phyloP scores from a whole-genome alignment of 2,797 vertebrate species.

The Protonibea diacanthus region DNA sequence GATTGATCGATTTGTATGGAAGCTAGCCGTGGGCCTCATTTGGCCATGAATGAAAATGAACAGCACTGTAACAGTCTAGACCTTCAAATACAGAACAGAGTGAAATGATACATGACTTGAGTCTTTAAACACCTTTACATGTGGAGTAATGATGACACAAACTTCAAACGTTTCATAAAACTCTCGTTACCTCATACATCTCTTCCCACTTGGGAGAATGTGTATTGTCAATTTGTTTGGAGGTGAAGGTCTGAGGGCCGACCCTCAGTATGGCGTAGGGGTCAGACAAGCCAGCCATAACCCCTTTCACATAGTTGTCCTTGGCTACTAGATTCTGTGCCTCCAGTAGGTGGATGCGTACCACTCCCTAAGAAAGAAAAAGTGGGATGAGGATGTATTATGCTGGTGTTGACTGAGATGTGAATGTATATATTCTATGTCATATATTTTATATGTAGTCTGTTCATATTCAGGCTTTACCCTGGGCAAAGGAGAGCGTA shows the following conservation, averaged over 20 bases:
- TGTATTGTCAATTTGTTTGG: slow-evolving; percentile 89
- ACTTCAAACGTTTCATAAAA: not conserved
- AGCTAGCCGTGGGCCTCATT: slow-evolving; percentile 4
- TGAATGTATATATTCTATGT: not conserved
- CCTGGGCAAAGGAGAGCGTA: slow-evolving; percentile 93
- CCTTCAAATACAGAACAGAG: slow-evolving; percentile 23
- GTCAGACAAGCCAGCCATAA: slow-evolving; percentile 93
- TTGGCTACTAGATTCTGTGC: slow-evolving; percentile 88
- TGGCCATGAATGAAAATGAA: slow-evolving; percentile 50
- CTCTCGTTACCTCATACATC: slow-evolving; percentile 90
- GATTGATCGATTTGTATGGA: slow-evolving; percentile 38
- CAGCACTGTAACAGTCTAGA: not conserved
- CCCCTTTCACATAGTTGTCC: slow-evolving; percentile 91
- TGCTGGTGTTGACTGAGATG: not conserved
- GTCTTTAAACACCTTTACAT: not conserved
- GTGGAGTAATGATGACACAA: slow-evolving; percentile 4
- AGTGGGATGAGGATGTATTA: not conserved
- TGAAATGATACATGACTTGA: slow-evolving; percentile 44
- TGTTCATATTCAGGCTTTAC: slow-evolving; percentile 74
- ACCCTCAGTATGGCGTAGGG: slow-evolving; percentile 92
- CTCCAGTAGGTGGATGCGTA: slow-evolving; percentile 92
- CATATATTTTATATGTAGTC: not conserved
- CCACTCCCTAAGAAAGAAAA: slow-evolving; percentile 87
- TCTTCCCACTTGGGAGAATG: slow-evolving; percentile 92
- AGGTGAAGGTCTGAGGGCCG: slow-evolving; percentile 93